These are phyloP conservation scores for Sorex maritimensis DNA, from an alignment of 2,797 vertebrate species.

Conservation along the genomic window DNA sequence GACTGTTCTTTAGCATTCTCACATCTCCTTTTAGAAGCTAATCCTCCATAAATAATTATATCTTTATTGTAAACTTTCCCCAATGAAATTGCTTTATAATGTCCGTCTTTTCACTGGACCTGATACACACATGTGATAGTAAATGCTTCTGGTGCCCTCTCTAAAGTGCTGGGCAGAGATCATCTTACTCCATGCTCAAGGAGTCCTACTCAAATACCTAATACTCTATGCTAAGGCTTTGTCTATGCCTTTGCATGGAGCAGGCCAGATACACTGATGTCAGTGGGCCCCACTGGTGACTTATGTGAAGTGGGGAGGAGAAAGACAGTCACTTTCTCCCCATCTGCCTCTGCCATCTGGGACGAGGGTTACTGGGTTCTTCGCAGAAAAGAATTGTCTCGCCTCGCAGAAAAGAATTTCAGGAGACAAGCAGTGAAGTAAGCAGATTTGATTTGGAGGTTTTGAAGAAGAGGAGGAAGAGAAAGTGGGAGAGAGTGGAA, in stretches of 20 bases:
- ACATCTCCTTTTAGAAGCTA: not conserved
- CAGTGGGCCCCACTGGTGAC: no score
- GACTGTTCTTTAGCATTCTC: not conserved
- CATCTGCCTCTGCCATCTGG: no score
- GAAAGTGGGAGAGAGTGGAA: no score
- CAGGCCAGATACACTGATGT: not conserved
- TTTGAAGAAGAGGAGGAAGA: no score
- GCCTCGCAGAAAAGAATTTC: no score
- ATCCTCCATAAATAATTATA: not conserved
- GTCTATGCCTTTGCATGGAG: not conserved
- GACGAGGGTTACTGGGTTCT: no score
- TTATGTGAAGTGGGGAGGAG: no score
- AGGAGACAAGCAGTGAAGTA: no score
- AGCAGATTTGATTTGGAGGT: no score
- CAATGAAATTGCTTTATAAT: not conserved
- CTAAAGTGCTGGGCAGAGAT: fast-evolving
- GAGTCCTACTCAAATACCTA: not conserved
- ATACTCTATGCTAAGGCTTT: not conserved
- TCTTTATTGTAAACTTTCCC: not conserved
- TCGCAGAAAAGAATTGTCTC: no score
- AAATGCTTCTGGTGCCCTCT: not conserved
- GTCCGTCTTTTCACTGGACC: not conserved
- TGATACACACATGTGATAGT: not conserved
- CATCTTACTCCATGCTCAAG: not conserved
- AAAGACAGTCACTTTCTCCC: no score